Evolutionary conservation across 2,888 invertebrate genomes (phyloP).

Genomic region (Limenitis camilla): DNA sequence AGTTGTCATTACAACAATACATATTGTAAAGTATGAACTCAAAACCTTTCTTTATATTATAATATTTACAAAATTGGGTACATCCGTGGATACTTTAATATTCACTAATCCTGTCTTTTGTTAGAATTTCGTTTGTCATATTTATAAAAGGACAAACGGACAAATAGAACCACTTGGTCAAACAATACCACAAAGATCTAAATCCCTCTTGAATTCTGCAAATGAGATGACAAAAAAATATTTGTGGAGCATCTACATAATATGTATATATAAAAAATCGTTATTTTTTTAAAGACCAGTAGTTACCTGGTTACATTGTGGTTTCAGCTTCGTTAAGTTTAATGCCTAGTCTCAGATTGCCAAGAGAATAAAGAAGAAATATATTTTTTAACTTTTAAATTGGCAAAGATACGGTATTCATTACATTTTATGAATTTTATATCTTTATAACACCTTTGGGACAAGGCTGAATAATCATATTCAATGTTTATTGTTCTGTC

Average conservation of each 20-base stretch:
- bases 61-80: neutral
- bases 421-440: too few species aligned
- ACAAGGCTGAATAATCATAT: too few species aligned
- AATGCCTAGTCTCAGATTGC: constrained; percentile 2
- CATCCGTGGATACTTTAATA: constrained; percentile 6
- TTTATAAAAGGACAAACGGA: constrained; percentile 9
- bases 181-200: constrained; percentile 19
- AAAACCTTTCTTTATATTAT: neutral
- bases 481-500: too few species aligned
- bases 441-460: too few species aligned
- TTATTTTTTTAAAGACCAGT: constrained; percentile 6
- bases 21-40: neutral
- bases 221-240: constrained; percentile 17
- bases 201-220: constrained; percentile 19
- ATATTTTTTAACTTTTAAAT: neutral
- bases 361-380: neutral
- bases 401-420: too few species aligned
- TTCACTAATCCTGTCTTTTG: constrained; percentile 12
- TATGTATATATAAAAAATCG: neutral
- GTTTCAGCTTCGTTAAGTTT: constrained; percentile 6
- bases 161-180: constrained; percentile 23
- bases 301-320: constrained; percentile 6
- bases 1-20: neutral
- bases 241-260: constrained; percentile 1
- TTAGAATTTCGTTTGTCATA: constrained; percentile 26